These are phyloP conservation scores for Apoderus coryli DNA, from an alignment of 2,888 invertebrate genomes.

Conservation along the genomic window DNA sequence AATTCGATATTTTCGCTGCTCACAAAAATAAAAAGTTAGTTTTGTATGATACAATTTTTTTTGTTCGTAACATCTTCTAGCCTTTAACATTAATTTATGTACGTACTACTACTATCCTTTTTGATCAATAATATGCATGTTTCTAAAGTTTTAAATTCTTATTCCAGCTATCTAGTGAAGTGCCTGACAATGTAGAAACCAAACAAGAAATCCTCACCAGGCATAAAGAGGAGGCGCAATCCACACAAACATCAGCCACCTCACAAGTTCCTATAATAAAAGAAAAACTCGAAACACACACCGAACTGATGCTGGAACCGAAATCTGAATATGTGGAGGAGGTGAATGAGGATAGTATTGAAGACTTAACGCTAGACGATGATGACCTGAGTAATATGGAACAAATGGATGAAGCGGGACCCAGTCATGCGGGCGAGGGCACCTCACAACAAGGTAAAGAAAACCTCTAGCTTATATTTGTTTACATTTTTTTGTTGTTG, in stretches of 20 bases:
- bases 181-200: conserved; percentile 30
- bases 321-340: conserved; percentile 62
- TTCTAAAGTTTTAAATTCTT: no score
- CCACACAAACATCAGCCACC: not conserved
- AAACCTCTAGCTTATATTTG: not conserved
- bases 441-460: conserved; percentile 26
- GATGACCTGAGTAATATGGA: conserved; percentile 61
- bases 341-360: conserved; percentile 58
- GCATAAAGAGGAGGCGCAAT: conserved; percentile 26
- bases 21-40: no score
- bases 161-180: no score
- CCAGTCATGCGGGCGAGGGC: conserved; percentile 52
- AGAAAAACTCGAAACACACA: conserved; percentile 42
- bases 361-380: conserved; percentile 72
- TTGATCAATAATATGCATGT: no score
- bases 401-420: conserved; percentile 57
- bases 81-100: no score
- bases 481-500: conserved; percentile 1
- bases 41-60: no score
- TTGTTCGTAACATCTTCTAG: no score
- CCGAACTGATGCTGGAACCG: conserved; percentile 47
- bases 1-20: no score
- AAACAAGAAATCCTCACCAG: conserved; percentile 33
- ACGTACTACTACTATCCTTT: no score
- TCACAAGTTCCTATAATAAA: conserved; percentile 35